These are phyloP conservation scores for Daktulosphaira vitifoliae DNA, from an alignment of 1,140 invertebrate species.

Conservation along the genomic window DNA sequence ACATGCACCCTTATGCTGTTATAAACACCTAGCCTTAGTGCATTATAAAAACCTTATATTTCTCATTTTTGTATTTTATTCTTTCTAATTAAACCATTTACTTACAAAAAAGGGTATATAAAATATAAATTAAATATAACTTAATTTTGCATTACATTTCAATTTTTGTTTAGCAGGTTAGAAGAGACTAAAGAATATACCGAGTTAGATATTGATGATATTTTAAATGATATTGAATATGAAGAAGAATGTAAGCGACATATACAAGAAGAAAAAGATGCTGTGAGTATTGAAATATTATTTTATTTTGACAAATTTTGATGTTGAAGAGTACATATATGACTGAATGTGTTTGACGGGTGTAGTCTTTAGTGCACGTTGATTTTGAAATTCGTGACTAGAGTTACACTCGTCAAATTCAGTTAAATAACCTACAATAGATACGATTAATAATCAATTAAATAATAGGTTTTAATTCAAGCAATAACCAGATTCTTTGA, in stretches of 20 bases:
- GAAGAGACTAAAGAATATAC: conserved; percentile 19
- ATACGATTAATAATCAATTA: too few species aligned
- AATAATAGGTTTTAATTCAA: too few species aligned
- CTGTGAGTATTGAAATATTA: conserved; percentile 1
- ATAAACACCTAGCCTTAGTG: too few species aligned
- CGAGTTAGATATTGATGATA: conserved; percentile 33
- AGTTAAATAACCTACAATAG: neutral
- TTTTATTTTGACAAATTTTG: neutral
- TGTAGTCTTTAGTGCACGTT: conserved; percentile 43
- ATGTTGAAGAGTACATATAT: neutral
- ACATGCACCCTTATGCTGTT: too few species aligned
- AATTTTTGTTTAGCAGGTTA: neutral
- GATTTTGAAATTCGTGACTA: conserved; percentile 43
- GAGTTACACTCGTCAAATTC: conserved; percentile 46
- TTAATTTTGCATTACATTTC: too few species aligned
- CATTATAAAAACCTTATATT: too few species aligned
- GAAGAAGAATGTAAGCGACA: conserved; percentile 43
- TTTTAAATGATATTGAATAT: conserved; percentile 33
- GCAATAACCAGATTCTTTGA: too few species aligned
- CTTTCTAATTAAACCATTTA: too few species aligned
- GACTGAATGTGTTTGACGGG: conserved; percentile 35
- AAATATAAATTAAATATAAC: too few species aligned
- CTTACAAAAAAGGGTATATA: too few species aligned
- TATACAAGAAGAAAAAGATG: conserved; percentile 56
- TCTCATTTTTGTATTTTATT: too few species aligned